These are phyloP conservation scores for Amazona ochrocephala DNA, from an alignment of 2,797 vertebrate species.

Conservation along the genomic window DNA sequence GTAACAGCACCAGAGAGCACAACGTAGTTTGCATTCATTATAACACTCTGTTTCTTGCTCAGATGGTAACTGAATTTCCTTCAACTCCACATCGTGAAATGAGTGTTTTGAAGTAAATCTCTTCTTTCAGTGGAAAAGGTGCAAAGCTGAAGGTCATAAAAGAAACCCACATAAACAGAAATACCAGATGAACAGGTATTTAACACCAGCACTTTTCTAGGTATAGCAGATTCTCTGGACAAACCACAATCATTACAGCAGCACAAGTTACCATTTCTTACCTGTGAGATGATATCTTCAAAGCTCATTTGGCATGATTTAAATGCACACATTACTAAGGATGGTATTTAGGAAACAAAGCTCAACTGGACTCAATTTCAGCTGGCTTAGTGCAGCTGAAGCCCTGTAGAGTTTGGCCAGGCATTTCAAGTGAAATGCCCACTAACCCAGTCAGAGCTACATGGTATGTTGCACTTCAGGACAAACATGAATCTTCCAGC, in stretches of 20 bases:
- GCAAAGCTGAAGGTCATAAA: neutral
- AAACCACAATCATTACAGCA: neutral
- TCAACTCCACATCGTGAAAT: fast-evolving
- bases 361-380: neutral
- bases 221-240: neutral
- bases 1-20: neutral
- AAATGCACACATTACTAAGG: neutral
- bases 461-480: neutral
- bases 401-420: neutral
- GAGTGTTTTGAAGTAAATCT: neutral
- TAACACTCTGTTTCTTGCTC: neutral
- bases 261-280: neutral
- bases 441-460: neutral
- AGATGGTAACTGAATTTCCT: neutral
- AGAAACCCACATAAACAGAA: neutral
- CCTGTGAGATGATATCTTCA: neutral
- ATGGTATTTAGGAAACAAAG: neutral
- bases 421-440: neutral
- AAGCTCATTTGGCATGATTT: neutral
- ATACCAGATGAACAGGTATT: neutral
- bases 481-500: neutral
- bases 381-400: slow-evolving; percentile 17
- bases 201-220: too few relatives aligned
- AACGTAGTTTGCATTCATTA: neutral
- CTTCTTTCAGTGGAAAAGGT: neutral